These are phyloP conservation scores for Uromys caudimaculatus DNA, from an alignment of 2,797 vertebrate species.

Conservation along the genomic window DNA sequence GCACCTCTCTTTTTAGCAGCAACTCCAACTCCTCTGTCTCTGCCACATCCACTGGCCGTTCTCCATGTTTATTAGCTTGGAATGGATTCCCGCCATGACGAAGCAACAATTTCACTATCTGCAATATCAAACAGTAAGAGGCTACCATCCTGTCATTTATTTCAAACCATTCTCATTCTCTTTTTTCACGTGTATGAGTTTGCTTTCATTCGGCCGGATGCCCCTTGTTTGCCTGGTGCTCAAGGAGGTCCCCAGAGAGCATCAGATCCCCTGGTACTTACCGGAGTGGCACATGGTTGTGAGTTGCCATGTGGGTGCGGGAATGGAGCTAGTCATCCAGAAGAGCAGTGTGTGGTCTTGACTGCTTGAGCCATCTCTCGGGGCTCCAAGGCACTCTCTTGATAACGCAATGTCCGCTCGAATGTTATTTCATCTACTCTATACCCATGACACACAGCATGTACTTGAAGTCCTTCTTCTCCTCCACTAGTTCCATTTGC, in stretches of 20 bases:
- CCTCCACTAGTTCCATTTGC: constrained; percentile 34
- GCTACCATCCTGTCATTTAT: background rate
- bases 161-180: background rate
- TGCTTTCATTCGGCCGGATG: too few relatives aligned
- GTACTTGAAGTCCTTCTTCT: background rate
- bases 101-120: constrained; percentile 99
- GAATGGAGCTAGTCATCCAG: background rate
- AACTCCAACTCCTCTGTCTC: constrained; percentile 97
- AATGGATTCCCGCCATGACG: constrained; percentile 97
- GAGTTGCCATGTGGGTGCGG: background rate
- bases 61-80: constrained; percentile 98
- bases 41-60: constrained; percentile 98
- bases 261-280: too few relatives aligned
- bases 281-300: too few relatives aligned
- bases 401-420: background rate
- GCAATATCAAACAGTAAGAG: constrained; percentile 70
- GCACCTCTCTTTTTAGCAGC: constrained; percentile 95
- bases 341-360: background rate
- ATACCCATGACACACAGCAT: background rate
- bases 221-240: background rate
- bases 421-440: background rate
- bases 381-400: background rate
- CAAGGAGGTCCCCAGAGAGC: background rate
- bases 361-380: background rate
- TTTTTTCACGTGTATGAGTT: background rate